A percentile compares a stretch with the other conserved stretches of the same genome.
phyloP scores from a whole-genome alignment of 2,888 invertebrate genomes.

The Heterodera filipjevi region DNA sequence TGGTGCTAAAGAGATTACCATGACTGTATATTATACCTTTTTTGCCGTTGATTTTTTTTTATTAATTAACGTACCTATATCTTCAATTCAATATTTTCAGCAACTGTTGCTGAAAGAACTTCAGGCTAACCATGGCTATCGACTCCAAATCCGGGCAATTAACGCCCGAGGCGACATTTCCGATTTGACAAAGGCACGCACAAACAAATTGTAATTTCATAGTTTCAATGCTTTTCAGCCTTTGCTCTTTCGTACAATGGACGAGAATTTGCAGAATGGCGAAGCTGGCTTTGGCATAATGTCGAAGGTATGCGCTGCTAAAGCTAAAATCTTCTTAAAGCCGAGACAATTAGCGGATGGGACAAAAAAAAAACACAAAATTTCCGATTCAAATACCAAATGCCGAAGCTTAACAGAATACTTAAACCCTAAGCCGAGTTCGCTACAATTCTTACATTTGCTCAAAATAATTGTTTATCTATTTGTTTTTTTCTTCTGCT shows the following conservation, averaged over 20 bases:
- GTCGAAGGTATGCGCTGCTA: conserved; percentile 1
- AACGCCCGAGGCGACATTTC: conserved; percentile 42
- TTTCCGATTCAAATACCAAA: too few species aligned
- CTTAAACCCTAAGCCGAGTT: too few species aligned
- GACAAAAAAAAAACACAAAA: too few species aligned
- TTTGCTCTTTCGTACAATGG: conserved; percentile 35
- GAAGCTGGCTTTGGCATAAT: conserved; percentile 26
- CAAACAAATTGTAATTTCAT: not conserved
- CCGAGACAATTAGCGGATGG: too few species aligned
- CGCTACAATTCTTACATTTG: too few species aligned
- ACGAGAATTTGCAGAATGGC: conserved; percentile 36
- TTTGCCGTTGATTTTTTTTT: too few species aligned
- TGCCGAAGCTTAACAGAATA: too few species aligned
- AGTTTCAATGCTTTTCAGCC: not conserved
- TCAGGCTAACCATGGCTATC: conserved; percentile 35
- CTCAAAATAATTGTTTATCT: too few species aligned
- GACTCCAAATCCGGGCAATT: conserved; percentile 45
- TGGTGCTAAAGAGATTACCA: too few species aligned
- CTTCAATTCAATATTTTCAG: conserved; percentile 35
- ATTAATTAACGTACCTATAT: not conserved
- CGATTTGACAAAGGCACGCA: conserved; percentile 37
- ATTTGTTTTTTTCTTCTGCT: not conserved
- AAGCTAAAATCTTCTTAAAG: too few species aligned
- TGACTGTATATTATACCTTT: too few species aligned
- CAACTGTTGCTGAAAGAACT: conserved; percentile 36